Conservation (phyloP, 2,888 invertebrate genomes). For the Rotaria socialis region DNA sequence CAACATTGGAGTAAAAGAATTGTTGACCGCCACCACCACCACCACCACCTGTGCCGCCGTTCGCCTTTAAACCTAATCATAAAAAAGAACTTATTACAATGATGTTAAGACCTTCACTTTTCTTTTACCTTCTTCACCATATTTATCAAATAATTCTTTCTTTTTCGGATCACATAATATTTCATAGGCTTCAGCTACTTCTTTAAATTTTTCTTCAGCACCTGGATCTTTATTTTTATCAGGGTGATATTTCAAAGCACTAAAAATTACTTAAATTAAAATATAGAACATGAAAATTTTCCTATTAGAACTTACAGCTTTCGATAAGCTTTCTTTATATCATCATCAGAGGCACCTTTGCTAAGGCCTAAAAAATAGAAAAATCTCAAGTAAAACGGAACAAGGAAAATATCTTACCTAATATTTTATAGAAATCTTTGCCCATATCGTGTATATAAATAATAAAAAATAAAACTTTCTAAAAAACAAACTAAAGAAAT, state of each 20-base stretch:
- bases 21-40: conserved; percentile 63
- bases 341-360: conserved; percentile 83
- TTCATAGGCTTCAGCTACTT: conserved; percentile 93
- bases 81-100: neutral
- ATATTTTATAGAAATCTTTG: conserved; percentile 45
- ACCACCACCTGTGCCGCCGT: conserved; percentile 49
- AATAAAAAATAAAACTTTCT: conserved; percentile 2
- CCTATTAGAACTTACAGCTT: conserved; percentile 54
- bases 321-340: conserved; percentile 92
- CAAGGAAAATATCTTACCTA: neutral
- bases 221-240: conserved; percentile 92
- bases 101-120: neutral
- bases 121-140: conserved; percentile 57
- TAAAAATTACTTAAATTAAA: conserved; percentile 41
- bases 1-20: conserved; percentile 76
- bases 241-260: conserved; percentile 90
- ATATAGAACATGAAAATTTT: no score
- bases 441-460: conserved; percentile 12
- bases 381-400: neutral
- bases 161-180: conserved; percentile 86
- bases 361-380: conserved; percentile 70
- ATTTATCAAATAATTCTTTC: conserved; percentile 81
- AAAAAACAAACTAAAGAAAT: neutral
- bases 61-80: conserved; percentile 43
- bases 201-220: conserved; percentile 85